Evolutionary conservation across 1,140 invertebrate species (phyloP), one percentile per base, ranked within the genome.

Genomic region (Harlomillsia oculata): DNA sequence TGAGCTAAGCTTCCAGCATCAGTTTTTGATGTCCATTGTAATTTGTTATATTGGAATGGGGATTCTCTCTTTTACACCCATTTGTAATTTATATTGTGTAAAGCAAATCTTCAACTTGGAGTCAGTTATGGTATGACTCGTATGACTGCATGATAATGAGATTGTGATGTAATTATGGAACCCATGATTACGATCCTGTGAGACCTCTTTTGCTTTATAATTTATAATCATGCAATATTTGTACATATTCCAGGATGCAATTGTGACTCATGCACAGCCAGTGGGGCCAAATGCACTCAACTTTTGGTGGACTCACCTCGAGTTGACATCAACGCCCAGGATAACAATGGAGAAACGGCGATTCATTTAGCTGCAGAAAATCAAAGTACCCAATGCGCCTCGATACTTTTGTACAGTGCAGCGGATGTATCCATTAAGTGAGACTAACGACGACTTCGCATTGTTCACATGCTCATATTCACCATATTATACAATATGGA

Each of bases 351-450:
- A 34, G 54, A 59, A 28, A 60, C 57, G 4, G 36, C 62, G 8
- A 41, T 65, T 13, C 64, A 65, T 56, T 34, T 65, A n/a, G 64
- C 64, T 6, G 60, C 64, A 11, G 64, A 65, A 55, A 60, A 58
- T 59, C 64, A 65, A 44, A 43, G 54, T 2, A 62, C 60, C 1
- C 56, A 59, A 58, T 62, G 56, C 39, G 64, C 60, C 0, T 59
- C 62, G 5, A 44, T 55, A 8, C 34, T 65, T 14, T 46, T 65
- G 8, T 60, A 62, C 44, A 59, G 50, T 30, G 64, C 56, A 20
- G 64, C 64, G n/a, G 60, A 65, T 46, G 60, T 62, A 21, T 62
- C 60, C 11, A 57, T 65, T 26, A 65, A 65, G 64, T 65, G 45
- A 43, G 26, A 46, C n/a, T n/a, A 43, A 16, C 25, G 1, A 14